Base-by-base conservation (phyloP, 2,113 vertebrate genomes). In the Taurulus bubalis region DNA sequence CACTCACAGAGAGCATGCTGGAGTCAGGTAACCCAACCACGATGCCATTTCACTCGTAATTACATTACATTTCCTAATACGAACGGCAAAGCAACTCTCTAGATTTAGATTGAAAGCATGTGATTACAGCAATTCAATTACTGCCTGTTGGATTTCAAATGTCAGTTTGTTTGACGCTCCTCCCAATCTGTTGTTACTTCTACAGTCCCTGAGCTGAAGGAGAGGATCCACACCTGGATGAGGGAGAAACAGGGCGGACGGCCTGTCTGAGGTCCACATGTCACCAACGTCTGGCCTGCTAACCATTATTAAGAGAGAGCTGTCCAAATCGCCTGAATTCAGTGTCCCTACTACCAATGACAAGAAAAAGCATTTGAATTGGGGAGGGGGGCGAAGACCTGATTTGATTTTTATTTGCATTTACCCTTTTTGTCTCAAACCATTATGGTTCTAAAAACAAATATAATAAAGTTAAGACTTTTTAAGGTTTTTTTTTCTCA, bases 161-260 rank as follows among this genome's bases (percentile, higher is more conserved):
- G 14, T 70, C n/a, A 11, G 32, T 75, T 71, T 71, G 47, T 28
- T 7, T 1, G 12, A 38, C 82, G 18, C 15, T 71, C 15, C 59
- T 87, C 2, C 79, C 49, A 32, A 18, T 77, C 30, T 69, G 3
- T 81, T 72, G 5, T 71, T 66, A 22, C 68, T 62, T 80, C 56
- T 24, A 12, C 88, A 99, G 98, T 99, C 93, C 98, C 98, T 86
- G 97, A 98, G 86, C 94, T 99, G 79, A 99, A 98, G 90, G 97
- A 98, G 83, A 96, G 97, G 86, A 99, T 99, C 87, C 96, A 99
- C 1, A 92, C 96, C 38, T 99, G 98, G 98, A 99, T 99, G 98
- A 95, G 96, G 91, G 97, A 97, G 93, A 99, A 99, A 89, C 98
- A 97, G 36, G 93, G 94, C 1, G 96, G 97, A 1, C 96, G 96